Percentiles rank a stretch among this genome's conserved stretches.
phyloP scores from a whole-genome alignment of 1,140 invertebrate genomes.

The Ephestia elutella region DNA sequence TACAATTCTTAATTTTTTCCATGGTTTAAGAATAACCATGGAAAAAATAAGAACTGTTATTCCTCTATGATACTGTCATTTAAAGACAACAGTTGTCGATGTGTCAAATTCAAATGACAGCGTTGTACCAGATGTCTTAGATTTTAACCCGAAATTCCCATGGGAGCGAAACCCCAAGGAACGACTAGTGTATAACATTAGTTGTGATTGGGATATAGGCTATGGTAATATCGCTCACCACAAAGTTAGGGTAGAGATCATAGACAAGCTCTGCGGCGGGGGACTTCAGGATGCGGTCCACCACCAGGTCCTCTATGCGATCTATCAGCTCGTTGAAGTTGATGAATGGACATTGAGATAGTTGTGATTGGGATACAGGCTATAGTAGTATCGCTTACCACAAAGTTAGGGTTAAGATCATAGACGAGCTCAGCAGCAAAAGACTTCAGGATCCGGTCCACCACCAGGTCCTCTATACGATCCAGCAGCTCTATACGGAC shows the following conservation, averaged over 20 bases:
- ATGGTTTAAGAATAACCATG: too few species aligned
- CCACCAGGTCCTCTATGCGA: conserved; percentile 94
- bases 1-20: too few species aligned
- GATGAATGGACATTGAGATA: conserved; percentile 97
- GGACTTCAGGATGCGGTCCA: conserved; percentile 91
- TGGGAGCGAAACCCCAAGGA: too few species aligned
- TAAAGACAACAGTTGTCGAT: too few species aligned
- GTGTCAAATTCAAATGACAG: too few species aligned
- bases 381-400: conserved; percentile 56
- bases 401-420: conserved; percentile 95
- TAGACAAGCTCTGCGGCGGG: conserved; percentile 87
- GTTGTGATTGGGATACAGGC: too few species aligned
- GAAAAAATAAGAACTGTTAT: too few species aligned
- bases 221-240: conserved; percentile 56
- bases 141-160: too few species aligned
- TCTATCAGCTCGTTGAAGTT: conserved; percentile 93
- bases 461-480: conserved; percentile 94
- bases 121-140: too few species aligned
- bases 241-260: conserved; percentile 95
- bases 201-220: too few species aligned
- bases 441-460: conserved; percentile 92
- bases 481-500: conserved; percentile 82
- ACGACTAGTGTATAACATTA: too few species aligned
- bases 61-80: too few species aligned
- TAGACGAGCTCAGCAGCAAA: conserved; percentile 87